Percentiles rank a stretch among this genome's conserved stretches.
These are phyloP conservation scores for Sylvilagus bachmani DNA, from an alignment of 2,113 vertebrate species.

Conservation along the genomic window DNA sequence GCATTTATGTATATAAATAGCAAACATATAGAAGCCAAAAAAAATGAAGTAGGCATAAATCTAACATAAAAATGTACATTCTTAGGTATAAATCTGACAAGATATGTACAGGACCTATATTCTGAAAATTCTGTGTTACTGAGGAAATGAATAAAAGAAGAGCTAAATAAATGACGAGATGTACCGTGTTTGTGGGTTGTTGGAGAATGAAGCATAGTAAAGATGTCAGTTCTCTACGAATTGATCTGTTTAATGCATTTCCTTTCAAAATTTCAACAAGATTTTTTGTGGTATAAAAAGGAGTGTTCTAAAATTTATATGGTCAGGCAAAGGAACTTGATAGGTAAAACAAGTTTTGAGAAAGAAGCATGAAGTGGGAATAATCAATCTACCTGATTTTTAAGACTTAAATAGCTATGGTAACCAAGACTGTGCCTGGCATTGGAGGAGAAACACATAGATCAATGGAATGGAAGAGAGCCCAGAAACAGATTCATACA, in stretches of 20 bases:
- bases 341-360: slow-evolving; percentile 12
- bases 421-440: background rate
- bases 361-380: background rate
- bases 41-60: slow-evolving; percentile 49
- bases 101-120: background rate
- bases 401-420: background rate
- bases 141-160: slow-evolving; percentile 31
- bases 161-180: background rate
- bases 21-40: background rate
- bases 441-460: background rate
- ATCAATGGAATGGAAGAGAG: background rate
- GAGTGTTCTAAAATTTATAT: slow-evolving; percentile 50
- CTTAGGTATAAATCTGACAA: slow-evolving; percentile 35
- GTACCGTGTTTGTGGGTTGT: background rate
- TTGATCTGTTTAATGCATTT: slow-evolving; percentile 36
- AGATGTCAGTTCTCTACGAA: background rate
- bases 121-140: slow-evolving; percentile 49
- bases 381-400: background rate
- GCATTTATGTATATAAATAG: slow-evolving; percentile 19
- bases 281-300: slow-evolving; percentile 30
- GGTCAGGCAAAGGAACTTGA: slow-evolving; percentile 21
- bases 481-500: background rate
- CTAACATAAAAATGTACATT: background rate
- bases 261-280: slow-evolving; percentile 27
- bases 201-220: background rate